phyloP scores from a whole-genome alignment of 2,797 vertebrate species.

The Gastrophryne carolinensis region DNA sequence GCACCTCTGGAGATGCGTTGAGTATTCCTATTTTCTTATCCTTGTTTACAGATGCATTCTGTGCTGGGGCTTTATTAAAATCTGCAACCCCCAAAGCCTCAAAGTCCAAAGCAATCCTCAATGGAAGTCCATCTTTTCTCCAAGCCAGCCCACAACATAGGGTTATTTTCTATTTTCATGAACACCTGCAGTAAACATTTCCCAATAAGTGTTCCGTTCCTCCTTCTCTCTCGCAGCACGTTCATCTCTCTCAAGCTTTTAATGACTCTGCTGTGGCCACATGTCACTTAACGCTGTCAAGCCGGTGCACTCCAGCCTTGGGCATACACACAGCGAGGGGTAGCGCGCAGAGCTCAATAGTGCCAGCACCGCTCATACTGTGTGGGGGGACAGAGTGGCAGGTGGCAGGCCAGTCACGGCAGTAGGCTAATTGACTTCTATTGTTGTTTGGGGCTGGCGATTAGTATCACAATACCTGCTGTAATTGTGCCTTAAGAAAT shows the following conservation, averaged over 20 bases:
- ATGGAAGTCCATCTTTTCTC: too few relatives aligned
- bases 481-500: constrained; percentile 22
- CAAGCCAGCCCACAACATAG: too few relatives aligned
- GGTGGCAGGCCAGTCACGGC: constrained; percentile 42
- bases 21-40: too few relatives aligned
- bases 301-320: constrained; percentile 23
- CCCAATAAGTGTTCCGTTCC: constrained; percentile 49
- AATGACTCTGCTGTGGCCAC: constrained; percentile 46
- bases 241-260: constrained; percentile 50
- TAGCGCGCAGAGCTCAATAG: constrained; percentile 28
- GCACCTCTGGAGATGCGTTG: too few relatives aligned
- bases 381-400: constrained; percentile 50
- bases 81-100: too few relatives aligned
- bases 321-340: constrained; percentile 45
- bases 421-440: constrained; percentile 47
- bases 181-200: constrained; percentile 51
- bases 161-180: constrained; percentile 37
- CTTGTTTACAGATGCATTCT: too few relatives aligned
- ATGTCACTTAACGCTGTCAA: constrained; percentile 52
- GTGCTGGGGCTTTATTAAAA: too few relatives aligned
- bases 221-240: constrained; percentile 38
- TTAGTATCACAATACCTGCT: constrained; percentile 42
- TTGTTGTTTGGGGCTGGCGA: constrained; percentile 33
- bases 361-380: constrained; percentile 42
- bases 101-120: too few relatives aligned